Conservation (phyloP, 92 coral and sea anemone species). For the Umimayanthus kanabou region DNA sequence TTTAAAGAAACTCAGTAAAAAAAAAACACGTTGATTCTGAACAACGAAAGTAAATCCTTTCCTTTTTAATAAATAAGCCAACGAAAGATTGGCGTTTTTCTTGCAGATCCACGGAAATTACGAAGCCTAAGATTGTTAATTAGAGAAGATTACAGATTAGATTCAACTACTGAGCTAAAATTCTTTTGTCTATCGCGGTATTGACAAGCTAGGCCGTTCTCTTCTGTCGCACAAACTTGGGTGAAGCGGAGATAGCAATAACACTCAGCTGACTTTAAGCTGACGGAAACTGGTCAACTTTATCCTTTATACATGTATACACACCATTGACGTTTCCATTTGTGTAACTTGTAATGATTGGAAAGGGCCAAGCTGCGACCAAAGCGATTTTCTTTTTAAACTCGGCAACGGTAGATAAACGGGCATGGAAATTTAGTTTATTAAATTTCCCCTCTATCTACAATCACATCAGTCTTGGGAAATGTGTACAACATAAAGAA, state of each 20-base stretch:
- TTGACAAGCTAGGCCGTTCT: neutral
- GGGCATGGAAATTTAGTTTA: neutral
- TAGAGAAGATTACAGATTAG: slow-evolving; percentile 19
- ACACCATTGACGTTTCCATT: neutral
- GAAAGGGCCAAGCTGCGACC: neutral
- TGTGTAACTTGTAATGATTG: neutral
- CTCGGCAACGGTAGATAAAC: neutral
- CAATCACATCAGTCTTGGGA: neutral
- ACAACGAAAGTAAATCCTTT: neutral
- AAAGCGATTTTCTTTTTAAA: neutral
- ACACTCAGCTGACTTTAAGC: neutral
- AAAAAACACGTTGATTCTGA: neutral
- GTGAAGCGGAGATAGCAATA: neutral
- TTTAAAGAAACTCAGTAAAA: neutral
- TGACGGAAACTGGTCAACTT: neutral
- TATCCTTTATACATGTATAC: neutral
- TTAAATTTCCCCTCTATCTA: neutral
- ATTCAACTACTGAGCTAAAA: neutral
- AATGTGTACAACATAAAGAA: neutral
- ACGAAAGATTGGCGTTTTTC: slow-evolving; percentile 14
- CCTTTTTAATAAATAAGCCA: slow-evolving; percentile 13
- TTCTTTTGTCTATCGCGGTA: neutral
- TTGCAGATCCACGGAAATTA: slow-evolving; percentile 22
- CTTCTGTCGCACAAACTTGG: neutral
- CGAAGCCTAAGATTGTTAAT: slow-evolving; percentile 5